Percentiles rank a stretch among this genome's conserved stretches.
These are phyloP conservation scores for Eulimnadia texana DNA, from an alignment of 1,140 invertebrate genomes.

Conservation along the genomic window DNA sequence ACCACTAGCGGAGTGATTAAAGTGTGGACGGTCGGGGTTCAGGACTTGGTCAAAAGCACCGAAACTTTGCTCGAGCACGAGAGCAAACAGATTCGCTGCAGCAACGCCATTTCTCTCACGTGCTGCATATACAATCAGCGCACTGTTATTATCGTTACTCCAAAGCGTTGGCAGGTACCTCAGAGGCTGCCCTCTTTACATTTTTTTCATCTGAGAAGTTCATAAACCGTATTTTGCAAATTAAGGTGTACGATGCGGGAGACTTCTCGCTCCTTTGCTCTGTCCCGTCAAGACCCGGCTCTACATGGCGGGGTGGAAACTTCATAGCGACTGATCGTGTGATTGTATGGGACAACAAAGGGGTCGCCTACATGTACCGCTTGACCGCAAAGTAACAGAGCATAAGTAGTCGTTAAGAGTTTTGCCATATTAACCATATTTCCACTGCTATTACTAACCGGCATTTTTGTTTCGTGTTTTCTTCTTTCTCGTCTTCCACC, in stretches of 20 bases:
- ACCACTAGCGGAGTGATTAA: conserved; percentile 95
- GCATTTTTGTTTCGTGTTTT: too few relatives aligned
- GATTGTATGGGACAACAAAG: conserved; percentile 83
- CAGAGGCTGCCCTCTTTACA: too few relatives aligned
- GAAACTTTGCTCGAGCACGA: conserved; percentile 92
- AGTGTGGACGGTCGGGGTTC: conserved; percentile 85
- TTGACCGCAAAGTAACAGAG: conserved; percentile 87
- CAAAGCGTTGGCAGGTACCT: conserved; percentile 92
- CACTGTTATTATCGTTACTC: conserved; percentile 89
- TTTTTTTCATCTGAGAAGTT: too few relatives aligned
- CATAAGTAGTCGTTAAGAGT: too few relatives aligned
- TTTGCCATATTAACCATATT: too few relatives aligned
- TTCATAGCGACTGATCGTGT: conserved; percentile 80
- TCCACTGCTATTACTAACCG: too few relatives aligned
- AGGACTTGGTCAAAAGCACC: conserved; percentile 62
- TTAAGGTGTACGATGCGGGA: conserved; percentile 77
- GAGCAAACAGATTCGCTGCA: conserved; percentile 87
- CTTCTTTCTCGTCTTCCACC: not conserved
- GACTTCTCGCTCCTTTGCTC: conserved; percentile 90
- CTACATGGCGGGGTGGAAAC: conserved; percentile 88
- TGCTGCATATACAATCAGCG: conserved; percentile 92
- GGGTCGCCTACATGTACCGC: conserved; percentile 87
- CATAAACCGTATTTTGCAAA: too few relatives aligned
- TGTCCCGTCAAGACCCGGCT: conserved; percentile 49
- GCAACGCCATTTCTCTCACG: conserved; percentile 82